Evolutionary conservation across 2,113 vertebrate species (phyloP), one percentile per base, ranked within the genome.

Genomic region (Colaptes auratus): DNA sequence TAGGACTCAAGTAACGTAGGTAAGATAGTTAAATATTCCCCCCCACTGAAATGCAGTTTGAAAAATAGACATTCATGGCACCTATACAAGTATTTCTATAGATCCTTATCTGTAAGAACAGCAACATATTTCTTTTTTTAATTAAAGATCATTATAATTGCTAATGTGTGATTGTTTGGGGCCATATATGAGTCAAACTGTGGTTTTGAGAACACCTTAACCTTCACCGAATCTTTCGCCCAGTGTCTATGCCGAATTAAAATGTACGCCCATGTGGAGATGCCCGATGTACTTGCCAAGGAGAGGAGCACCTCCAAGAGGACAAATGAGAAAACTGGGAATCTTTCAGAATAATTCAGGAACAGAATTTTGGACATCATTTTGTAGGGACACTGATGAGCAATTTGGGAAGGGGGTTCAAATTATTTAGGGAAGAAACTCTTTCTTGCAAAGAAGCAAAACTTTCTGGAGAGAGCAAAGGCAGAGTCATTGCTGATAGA

Each of bases 61-160:
- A 96, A 95, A 95, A 95, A 86, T 24, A 90, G 76, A 93, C 90
- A 42, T 92, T 66, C 86, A 88, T 95, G 94, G 91, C 94, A 96
- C 66, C 66, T 92, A 86, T 90, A 95, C 93, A 97, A 96, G 74
- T 96, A 95, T 96, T 94, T 96, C 89, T 94, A 44, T 78, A 96
- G 96, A 96, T 96, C n/a, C 65, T 95, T 96, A 97, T 96, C 95
- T 94, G 73, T 81, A 74, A 90, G 58, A 95, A 87, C 67, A 95
- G 88, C 82, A 95, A 67, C 91, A 66, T 91, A 90, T 25, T 96
- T 95, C 55, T 95, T 92, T 91, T 82, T 95, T 95, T 97, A 96
- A 95, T 95, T 96, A 95, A 94, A 88, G 76, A 95, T 96, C 94
- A 94, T 96, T 95, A 90, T 95, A 95, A 94, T 96, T 96, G 92